These are phyloP conservation scores for Acrossocheilus fasciatus DNA, from an alignment of 2,797 vertebrate species.

Conservation along the genomic window DNA sequence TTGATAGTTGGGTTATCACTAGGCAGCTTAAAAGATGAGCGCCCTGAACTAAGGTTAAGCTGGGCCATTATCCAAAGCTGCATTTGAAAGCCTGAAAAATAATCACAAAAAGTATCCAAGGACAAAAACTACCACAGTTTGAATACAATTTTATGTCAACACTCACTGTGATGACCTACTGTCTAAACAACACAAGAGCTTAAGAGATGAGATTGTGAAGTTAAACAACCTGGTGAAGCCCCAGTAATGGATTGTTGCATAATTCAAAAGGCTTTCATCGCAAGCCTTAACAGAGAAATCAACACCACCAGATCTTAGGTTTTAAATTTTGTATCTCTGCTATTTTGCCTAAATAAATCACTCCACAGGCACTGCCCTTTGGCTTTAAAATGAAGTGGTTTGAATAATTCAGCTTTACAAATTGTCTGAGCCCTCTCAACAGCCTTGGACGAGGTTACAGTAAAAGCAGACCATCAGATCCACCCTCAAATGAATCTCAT, in stretches of 20 bases:
- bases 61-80: not conserved
- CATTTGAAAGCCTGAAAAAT: not conserved
- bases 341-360: not conserved
- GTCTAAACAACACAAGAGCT: conserved; percentile 21
- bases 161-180: not conserved
- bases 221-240: conserved; percentile 14
- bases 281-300: not conserved
- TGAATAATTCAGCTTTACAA: conserved; percentile 26
- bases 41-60: not conserved
- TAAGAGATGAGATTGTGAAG: conserved; percentile 11
- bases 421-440: conserved; percentile 4
- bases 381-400: conserved; percentile 11
- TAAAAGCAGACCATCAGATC: not conserved
- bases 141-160: not conserved
- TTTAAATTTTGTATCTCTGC: not conserved
- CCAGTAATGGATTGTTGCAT: conserved; percentile 35
- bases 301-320: not conserved
- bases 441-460: not conserved
- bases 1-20: not conserved
- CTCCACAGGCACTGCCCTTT: not conserved
- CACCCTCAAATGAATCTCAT: conserved; percentile 24
- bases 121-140: not conserved
- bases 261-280: conserved; percentile 22
- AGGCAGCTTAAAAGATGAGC: not conserved
- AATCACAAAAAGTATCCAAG: not conserved